Conservation (phyloP, 1,140 invertebrate genomes). For the Pseudomyrmex dendroicus region DNA sequence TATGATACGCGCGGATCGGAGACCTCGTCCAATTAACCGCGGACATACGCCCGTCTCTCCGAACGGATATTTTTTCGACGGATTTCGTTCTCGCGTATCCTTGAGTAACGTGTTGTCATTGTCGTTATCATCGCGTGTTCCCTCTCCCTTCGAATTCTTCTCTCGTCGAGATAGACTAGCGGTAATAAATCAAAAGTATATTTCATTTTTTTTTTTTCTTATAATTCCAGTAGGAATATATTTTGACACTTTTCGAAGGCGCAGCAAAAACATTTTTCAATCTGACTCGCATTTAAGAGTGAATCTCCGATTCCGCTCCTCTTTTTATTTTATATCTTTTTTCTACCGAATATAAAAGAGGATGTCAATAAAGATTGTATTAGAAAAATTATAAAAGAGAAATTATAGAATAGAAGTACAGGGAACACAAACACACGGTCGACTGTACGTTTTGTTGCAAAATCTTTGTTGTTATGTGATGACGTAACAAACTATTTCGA, state of each 20-base stretch:
- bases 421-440: too few species aligned
- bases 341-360: too few species aligned
- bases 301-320: too few species aligned
- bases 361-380: too few species aligned
- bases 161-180: background rate
- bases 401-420: too few species aligned
- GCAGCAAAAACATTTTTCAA: too few species aligned
- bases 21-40: constrained; percentile 44
- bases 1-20: constrained; percentile 48
- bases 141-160: background rate
- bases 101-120: constrained; percentile 30
- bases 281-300: too few species aligned
- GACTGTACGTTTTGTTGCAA: too few species aligned
- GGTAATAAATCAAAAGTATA: background rate
- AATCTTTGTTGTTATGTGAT: too few species aligned
- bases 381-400: too few species aligned
- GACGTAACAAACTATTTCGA: too few species aligned
- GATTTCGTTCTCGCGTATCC: constrained; percentile 51
- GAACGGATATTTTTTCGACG: constrained; percentile 49
- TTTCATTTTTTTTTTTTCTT: background rate
- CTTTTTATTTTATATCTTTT: too few species aligned
- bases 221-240: background rate
- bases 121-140: constrained; percentile 24
- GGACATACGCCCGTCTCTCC: constrained; percentile 47
- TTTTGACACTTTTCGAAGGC: background rate